Base-by-base conservation (phyloP, 2,888 invertebrate genomes). In the Apodemia hepburni region DNA sequence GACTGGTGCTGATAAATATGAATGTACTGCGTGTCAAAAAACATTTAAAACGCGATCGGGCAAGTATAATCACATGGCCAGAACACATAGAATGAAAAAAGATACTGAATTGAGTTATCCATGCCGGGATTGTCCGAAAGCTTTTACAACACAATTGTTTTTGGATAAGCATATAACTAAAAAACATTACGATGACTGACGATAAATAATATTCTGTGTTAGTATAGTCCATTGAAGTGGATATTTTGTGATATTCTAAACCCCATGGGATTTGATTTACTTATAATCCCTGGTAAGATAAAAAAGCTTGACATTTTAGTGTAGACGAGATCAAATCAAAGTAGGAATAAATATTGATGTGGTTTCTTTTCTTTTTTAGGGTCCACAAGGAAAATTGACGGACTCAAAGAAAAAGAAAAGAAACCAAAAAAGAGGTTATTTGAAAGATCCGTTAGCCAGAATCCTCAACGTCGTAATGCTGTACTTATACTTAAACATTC, bases 111-210 rank as follows among this genome's bases (percentile, higher is more conserved):
- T 84, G 62, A 92, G 82, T 62, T 92, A 85, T 63, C 85, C 87
- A 3, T 93, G 93, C 69, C 81, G 85, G 11, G 85, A 84, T 69
- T 93, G 93, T 65, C 85, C 91, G 0, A 90, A 87, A 70, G 90
- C 89, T 5, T 93, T 93, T 69, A 92, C 91, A 2, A 90, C 91
- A 0, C 92, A 93, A 72, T 74, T 92, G 65, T 92, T 92, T 72
- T 74, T 93, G 72, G 92, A 92, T 68, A 92, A 91, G 68, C 93
- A 93, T 72, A 79, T 92, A 68, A 87, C 91, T 27, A 90, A 88
- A 73, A 93, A 92, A 70, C 93, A 93, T 75, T 88, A 87, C 59
- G 90, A 87, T 70, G 75, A 63, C 57, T 66, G 58, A 65, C 59
- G 22, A 22, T 8, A n/a, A 35, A 12, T 3, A 11, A 18, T 49